Conservation (phyloP, 1,140 invertebrate genomes). For the Scaptomyza pallida region DNA sequence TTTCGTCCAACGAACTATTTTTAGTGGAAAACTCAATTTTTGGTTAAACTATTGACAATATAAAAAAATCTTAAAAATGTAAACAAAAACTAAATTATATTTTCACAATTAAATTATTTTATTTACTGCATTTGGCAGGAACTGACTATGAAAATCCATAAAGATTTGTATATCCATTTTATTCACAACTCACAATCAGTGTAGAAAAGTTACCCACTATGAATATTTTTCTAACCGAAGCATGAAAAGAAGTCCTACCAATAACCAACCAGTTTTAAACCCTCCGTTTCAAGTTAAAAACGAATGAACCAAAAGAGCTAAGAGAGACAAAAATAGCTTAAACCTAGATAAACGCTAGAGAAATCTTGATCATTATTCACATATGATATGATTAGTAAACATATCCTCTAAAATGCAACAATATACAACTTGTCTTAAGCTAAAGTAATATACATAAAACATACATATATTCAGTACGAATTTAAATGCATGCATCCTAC, state of each 20-base stretch:
- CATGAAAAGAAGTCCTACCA: slow-evolving; percentile 61
- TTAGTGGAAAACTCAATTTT: neutral
- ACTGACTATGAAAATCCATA: slow-evolving; percentile 45
- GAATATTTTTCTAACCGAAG: slow-evolving; percentile 67
- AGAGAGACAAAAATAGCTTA: slow-evolving; percentile 51
- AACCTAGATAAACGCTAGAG: slow-evolving; percentile 8
- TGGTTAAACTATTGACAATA: slow-evolving; percentile 64
- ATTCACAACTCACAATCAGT: slow-evolving; percentile 49
- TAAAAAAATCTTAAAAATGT: slow-evolving; percentile 28
- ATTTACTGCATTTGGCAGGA: slow-evolving; percentile 22
- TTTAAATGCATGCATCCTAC: slow-evolving; percentile 47
- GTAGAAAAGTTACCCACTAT: slow-evolving; percentile 57
- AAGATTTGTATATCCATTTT: slow-evolving; percentile 28
- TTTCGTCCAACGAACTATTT: slow-evolving; percentile 27
- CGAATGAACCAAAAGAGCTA: slow-evolving; percentile 71
- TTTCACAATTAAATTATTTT: neutral
- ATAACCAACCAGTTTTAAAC: slow-evolving; percentile 72
- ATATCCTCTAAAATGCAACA: slow-evolving; percentile 37
- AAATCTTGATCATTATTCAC: slow-evolving; percentile 5
- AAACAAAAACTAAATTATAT: slow-evolving; percentile 3
- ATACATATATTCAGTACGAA: slow-evolving; percentile 47
- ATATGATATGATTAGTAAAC: slow-evolving; percentile 49
- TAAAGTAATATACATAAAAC: slow-evolving; percentile 31
- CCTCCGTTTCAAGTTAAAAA: slow-evolving; percentile 82
- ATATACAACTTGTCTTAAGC: slow-evolving; percentile 32